Percentiles rank a stretch among this genome's conserved stretches.
These are phyloP conservation scores for Lytechinus pictus DNA, from an alignment of 35 echinoderm and acorn worm species.

Conservation along the genomic window DNA sequence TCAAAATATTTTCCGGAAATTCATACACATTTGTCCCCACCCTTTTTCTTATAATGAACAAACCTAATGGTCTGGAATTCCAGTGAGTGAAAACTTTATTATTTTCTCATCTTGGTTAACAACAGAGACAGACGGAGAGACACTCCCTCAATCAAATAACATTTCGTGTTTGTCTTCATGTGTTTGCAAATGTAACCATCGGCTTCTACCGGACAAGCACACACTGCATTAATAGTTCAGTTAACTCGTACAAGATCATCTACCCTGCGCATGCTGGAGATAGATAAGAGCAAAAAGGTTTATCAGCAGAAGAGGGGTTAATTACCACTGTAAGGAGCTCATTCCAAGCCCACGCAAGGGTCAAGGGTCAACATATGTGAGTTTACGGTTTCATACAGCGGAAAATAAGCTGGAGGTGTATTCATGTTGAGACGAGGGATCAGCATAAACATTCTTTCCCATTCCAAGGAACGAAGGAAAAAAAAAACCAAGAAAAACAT, in stretches of 20 bases:
- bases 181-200: not conserved
- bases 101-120: not conserved
- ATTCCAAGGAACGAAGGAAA: not conserved
- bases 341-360: conserved; percentile 39
- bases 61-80: not conserved
- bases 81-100: not conserved
- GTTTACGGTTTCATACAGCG: not conserved
- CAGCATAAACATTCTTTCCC: not conserved
- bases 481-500: not conserved
- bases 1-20: not conserved
- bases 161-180: not conserved
- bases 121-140: not conserved
- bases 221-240: not conserved
- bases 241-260: not conserved
- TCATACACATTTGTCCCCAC: not conserved
- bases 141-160: not conserved
- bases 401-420: not conserved
- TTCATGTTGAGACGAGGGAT: not conserved
- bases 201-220: not conserved
- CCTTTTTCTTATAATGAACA: not conserved
- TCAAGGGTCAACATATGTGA: conserved; percentile 15
- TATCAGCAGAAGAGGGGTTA: not conserved
- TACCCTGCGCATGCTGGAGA: not conserved
- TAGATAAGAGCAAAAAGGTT: not conserved
- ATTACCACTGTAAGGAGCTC: conserved; percentile 9